These are phyloP conservation scores for Serranus cabrilla DNA, from an alignment of 2,797 vertebrate genomes.

Conservation along the genomic window DNA sequence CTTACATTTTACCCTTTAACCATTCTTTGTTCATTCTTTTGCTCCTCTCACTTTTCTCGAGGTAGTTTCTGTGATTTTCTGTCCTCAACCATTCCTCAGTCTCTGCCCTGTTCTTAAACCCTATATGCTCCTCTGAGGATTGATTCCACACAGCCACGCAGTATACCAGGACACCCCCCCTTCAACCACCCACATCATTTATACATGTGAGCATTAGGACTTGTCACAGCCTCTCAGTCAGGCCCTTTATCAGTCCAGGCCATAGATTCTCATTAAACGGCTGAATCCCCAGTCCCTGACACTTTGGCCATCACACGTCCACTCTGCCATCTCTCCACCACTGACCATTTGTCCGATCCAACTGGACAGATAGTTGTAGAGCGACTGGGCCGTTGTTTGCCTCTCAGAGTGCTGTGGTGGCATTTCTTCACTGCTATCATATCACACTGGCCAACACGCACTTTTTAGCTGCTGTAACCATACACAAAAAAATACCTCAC, in stretches of 20 bases:
- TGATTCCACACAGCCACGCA: slow-evolving; percentile 55
- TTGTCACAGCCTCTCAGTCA: slow-evolving; percentile 81
- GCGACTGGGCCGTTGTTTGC: slow-evolving; percentile 36
- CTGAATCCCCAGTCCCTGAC: slow-evolving; percentile 73
- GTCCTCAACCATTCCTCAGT: slow-evolving; percentile 39
- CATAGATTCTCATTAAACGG: slow-evolving; percentile 85
- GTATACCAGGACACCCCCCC: slow-evolving; percentile 45
- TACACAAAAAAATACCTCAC: slow-evolving; percentile 31
- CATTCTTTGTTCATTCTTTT: background rate
- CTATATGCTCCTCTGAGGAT: slow-evolving; percentile 56
- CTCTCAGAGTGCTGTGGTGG: slow-evolving; percentile 7
- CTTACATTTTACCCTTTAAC: background rate
- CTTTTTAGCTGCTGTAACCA: slow-evolving; percentile 7
- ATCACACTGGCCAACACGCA: background rate
- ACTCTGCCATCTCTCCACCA: slow-evolving; percentile 65
- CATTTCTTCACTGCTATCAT: slow-evolving; percentile 27
- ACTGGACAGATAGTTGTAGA: slow-evolving; percentile 62
- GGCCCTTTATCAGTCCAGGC: slow-evolving; percentile 73
- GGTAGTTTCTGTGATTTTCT: slow-evolving; percentile 22
- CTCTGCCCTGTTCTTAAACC: slow-evolving; percentile 34
- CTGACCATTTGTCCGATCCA: slow-evolving; percentile 69
- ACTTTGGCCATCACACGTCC: slow-evolving; percentile 78
- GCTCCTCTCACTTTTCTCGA: background rate
- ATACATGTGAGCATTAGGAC: slow-evolving; percentile 83
- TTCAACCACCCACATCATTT: slow-evolving; percentile 74